A percentile compares a stretch with the other conserved stretches of the same genome.
phyloP scores from a whole-genome alignment of 2,888 invertebrate species.

The Gasteruption jaculator region DNA sequence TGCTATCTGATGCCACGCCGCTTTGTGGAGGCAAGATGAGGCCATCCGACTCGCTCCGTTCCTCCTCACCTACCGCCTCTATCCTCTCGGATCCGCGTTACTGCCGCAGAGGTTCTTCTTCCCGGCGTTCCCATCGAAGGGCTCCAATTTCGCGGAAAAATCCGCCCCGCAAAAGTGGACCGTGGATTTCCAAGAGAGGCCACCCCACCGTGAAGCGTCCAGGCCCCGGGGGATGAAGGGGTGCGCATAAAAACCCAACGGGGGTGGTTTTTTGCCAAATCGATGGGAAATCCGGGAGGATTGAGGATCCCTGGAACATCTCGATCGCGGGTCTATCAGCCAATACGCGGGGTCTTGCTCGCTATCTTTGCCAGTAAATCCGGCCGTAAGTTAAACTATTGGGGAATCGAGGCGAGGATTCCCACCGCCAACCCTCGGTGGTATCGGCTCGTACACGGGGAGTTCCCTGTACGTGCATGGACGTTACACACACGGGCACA shows the following conservation, averaged over 20 bases:
- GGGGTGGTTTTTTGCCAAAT: background rate
- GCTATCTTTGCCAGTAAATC: slow-evolving; percentile 51
- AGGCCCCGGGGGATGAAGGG: no score
- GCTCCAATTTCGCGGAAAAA: no score
- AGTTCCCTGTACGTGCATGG: no score
- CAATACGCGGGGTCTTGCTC: slow-evolving; percentile 36
- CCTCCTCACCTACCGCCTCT: slow-evolving; percentile 24
- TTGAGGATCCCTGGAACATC: slow-evolving; percentile 37
- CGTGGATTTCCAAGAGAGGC: no score
- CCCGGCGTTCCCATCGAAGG: no score
- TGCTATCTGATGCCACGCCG: slow-evolving; percentile 49
- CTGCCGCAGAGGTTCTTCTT: slow-evolving; percentile 34
- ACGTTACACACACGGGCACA: no score
- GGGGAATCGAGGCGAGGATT: slow-evolving; percentile 42
- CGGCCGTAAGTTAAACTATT: slow-evolving; percentile 52
- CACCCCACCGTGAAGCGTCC: no score
- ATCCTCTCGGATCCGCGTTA: slow-evolving; percentile 24
- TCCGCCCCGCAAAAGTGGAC: no score
- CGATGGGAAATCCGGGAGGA: slow-evolving; percentile 21
- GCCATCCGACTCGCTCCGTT: slow-evolving; percentile 32
- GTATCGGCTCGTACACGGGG: background rate
- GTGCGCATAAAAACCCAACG: no score
- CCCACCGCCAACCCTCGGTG: slow-evolving; percentile 6
- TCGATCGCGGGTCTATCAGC: slow-evolving; percentile 42
- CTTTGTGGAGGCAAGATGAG: slow-evolving; percentile 47